phyloP scores from a whole-genome alignment of 2,888 invertebrate genomes.

The Drosophila trichaetosa region DNA sequence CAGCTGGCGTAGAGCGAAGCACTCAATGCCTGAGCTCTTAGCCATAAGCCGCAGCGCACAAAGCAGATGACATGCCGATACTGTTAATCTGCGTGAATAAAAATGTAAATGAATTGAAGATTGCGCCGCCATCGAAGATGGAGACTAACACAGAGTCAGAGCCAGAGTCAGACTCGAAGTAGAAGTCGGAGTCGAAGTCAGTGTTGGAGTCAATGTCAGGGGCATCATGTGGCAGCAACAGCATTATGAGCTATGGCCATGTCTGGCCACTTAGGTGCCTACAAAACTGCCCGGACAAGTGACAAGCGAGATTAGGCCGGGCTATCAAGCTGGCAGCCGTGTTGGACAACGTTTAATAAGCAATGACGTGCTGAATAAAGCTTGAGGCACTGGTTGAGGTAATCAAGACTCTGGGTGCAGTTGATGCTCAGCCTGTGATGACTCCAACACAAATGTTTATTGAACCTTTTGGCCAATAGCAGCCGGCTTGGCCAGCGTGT shows the following conservation, averaged over 20 bases:
- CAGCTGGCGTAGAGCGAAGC: slow-evolving; percentile 48
- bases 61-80: slow-evolving; percentile 82
- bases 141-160: slow-evolving; percentile 1
- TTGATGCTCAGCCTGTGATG: slow-evolving; percentile 36
- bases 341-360: slow-evolving; percentile 69
- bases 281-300: slow-evolving; percentile 65
- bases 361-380: slow-evolving; percentile 66
- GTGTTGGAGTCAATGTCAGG: slow-evolving; percentile 32
- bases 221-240: slow-evolving; percentile 43
- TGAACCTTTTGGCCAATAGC: slow-evolving; percentile 48
- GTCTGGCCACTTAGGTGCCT: slow-evolving; percentile 56
- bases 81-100: slow-evolving; percentile 83
- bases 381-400: slow-evolving; percentile 11
- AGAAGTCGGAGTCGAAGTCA: not conserved
- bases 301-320: slow-evolving; percentile 68
- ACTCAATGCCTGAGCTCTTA: slow-evolving; percentile 70
- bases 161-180: slow-evolving; percentile 14
- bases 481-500: slow-evolving; percentile 4
- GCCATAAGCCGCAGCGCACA: slow-evolving; percentile 73
- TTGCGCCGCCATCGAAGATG: slow-evolving; percentile 66
- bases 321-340: slow-evolving; percentile 36
- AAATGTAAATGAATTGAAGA: slow-evolving; percentile 83
- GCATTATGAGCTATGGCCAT: slow-evolving; percentile 73
- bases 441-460: slow-evolving; percentile 55
- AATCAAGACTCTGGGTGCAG: slow-evolving; percentile 7